These are phyloP conservation scores for Cervus canadensis DNA, from an alignment of 2,113 vertebrate species.

Conservation along the genomic window DNA sequence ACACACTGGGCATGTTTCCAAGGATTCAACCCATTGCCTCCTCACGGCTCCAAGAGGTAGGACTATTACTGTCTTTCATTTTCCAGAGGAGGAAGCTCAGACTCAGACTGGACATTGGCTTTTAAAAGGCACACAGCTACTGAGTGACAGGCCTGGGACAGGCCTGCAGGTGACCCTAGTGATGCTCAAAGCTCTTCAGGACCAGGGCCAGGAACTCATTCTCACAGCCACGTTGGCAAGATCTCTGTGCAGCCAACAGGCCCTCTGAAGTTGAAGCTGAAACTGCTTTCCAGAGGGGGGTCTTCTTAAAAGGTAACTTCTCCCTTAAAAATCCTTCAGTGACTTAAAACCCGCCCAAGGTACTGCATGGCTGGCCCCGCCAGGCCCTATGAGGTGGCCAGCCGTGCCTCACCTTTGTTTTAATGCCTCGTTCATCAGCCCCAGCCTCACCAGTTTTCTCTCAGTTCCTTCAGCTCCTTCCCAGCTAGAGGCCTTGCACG, in stretches of 20 bases:
- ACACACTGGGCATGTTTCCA: background rate
- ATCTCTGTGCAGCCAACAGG: background rate
- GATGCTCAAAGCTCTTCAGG: background rate
- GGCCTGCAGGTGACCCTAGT: background rate
- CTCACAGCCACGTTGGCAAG: background rate
- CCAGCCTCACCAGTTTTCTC: background rate
- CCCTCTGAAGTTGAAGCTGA: background rate
- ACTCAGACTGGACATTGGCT: background rate
- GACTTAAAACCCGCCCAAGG: background rate
- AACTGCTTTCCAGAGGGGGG: background rate
- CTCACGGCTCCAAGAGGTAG: background rate
- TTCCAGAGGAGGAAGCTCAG: background rate
- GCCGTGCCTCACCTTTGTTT: background rate
- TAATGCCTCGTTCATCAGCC: background rate
- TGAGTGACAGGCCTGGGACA: background rate
- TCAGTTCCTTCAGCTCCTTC: background rate
- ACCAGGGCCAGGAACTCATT: background rate
- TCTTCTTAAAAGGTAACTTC: background rate
- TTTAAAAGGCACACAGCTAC: background rate
- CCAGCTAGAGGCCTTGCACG: background rate
- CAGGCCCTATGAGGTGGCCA: background rate
- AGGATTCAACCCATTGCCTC: background rate
- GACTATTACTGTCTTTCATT: background rate
- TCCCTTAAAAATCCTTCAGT: background rate
- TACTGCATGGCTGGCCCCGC: fast-evolving